Percentiles rank a stretch among this genome's conserved stretches.
Evolutionary conservation across 2,113 vertebrate genomes (phyloP).

Genomic region (Thamnaconus septentrionalis): DNA sequence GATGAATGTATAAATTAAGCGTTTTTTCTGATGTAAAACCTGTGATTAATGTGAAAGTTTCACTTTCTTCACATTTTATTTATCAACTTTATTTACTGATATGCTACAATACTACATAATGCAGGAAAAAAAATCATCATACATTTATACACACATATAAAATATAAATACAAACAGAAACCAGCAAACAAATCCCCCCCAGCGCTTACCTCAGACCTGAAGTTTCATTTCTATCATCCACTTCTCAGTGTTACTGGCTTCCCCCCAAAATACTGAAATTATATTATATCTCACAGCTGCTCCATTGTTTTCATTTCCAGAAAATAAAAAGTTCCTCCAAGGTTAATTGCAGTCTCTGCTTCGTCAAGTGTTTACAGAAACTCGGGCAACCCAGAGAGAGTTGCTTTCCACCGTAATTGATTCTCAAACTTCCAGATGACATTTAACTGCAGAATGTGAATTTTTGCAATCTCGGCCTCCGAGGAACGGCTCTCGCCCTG

Average conservation of each 20-base stretch:
- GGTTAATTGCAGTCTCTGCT: conserved; percentile 47
- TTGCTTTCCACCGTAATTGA: conserved; percentile 55
- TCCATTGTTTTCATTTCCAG: no score
- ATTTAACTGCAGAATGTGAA: conserved; percentile 45
- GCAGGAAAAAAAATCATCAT: conserved; percentile 1
- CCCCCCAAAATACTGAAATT: no score
- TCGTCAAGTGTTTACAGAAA: conserved; percentile 47
- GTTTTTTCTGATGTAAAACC: no score
- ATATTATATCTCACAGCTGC: no score
- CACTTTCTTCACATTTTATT: conserved; percentile 9
- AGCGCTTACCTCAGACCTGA: no score
- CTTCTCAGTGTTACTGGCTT: no score
- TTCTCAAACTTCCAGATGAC: conserved; percentile 55
- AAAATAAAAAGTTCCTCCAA: conserved; percentile 22
- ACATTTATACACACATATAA: conserved; percentile 2
- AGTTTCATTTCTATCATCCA: no score
- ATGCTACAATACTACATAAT: no score
- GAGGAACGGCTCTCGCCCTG: conserved; percentile 32
- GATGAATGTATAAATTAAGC: no score
- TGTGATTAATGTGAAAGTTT: not conserved
- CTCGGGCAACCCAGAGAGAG: conserved; percentile 26
- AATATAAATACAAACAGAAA: no score
- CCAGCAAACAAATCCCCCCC: no score
- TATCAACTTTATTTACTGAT: conserved; percentile 18
- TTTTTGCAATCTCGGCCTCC: conserved; percentile 39